Percentiles rank a stretch among this genome's conserved stretches.
Evolutionary conservation across 2,888 invertebrate species (phyloP).

Genomic region (Marronus borbonicus): DNA sequence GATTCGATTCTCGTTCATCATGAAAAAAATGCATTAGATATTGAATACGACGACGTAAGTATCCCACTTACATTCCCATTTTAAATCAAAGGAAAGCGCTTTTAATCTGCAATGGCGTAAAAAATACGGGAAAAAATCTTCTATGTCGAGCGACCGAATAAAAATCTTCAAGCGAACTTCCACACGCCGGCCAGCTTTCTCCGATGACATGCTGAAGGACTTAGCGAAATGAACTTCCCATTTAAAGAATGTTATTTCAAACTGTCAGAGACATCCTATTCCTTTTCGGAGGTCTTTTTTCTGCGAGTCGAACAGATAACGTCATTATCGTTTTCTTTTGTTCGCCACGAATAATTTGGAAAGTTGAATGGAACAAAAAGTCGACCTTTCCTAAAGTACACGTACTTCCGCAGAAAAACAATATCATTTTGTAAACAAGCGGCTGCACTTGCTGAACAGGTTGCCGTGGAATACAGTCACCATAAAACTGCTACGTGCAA

Average conservation of each 20-base stretch:
- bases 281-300: slow-evolving; percentile 30
- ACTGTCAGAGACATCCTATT: slow-evolving; percentile 51
- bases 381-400: slow-evolving; percentile 2
- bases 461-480: no score
- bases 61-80: background rate
- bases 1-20: background rate
- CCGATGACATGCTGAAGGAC: slow-evolving; percentile 36
- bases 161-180: slow-evolving; percentile 18
- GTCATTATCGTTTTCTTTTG: slow-evolving; percentile 44
- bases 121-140: slow-evolving; percentile 8
- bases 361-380: slow-evolving; percentile 18
- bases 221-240: slow-evolving; percentile 52
- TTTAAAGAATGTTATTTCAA: slow-evolving; percentile 51
- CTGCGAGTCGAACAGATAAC: slow-evolving; percentile 42
- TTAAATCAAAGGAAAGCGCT: slow-evolving; percentile 16
- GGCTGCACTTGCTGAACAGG: no score
- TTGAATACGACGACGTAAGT: background rate
- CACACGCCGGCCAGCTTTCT: background rate
- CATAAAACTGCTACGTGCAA: no score
- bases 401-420: background rate
- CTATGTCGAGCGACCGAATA: background rate
- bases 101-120: slow-evolving; percentile 40
- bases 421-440: background rate
- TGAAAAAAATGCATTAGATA: slow-evolving; percentile 21
- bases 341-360: slow-evolving; percentile 26